Conservation (phyloP, 2,113 vertebrate species). For the Labrus mixtus region DNA sequence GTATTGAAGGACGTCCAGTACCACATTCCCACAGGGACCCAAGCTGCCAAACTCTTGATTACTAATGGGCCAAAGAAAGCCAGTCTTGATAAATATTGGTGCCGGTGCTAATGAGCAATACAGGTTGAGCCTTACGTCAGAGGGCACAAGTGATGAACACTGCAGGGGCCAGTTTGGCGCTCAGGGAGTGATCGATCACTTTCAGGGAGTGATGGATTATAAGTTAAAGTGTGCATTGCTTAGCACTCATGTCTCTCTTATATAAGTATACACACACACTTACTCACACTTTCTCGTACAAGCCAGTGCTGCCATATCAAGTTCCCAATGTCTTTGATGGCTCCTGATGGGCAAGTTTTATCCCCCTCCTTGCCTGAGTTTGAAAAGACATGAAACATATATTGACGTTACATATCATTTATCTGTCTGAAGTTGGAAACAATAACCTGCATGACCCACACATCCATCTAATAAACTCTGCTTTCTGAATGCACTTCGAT, state of each 20-base stretch:
- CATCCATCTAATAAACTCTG: constrained; percentile 6
- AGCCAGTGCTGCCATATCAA: too few species aligned
- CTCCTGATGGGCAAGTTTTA: not conserved
- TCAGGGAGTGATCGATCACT: constrained; percentile 3
- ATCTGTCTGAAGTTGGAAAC: not conserved
- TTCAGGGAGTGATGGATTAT: constrained; percentile 1
- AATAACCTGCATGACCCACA: not conserved
- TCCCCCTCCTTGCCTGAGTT: not conserved
- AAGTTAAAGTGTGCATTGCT: not conserved
- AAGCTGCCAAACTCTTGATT: not conserved
- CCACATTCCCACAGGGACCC: not conserved
- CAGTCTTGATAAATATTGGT: not conserved
- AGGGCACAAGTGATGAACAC: constrained; percentile 13
- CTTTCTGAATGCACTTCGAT: not conserved
- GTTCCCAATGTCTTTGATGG: not conserved
- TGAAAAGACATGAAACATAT: not conserved
- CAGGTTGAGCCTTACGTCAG: constrained; percentile 12
- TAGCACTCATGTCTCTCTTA: not conserved
- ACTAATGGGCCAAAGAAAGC: not conserved
- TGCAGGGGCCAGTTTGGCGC: not conserved
- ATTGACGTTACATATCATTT: too few species aligned
- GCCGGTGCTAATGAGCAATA: constrained; percentile 19
- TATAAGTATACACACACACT: not conserved
- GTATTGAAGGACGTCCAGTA: not conserved
- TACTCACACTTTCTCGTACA: not conserved